Percentiles rank a stretch among this genome's conserved stretches.
Evolutionary conservation across 2,113 vertebrate species (phyloP).

Genomic region (Hiodon tergisus): DNA sequence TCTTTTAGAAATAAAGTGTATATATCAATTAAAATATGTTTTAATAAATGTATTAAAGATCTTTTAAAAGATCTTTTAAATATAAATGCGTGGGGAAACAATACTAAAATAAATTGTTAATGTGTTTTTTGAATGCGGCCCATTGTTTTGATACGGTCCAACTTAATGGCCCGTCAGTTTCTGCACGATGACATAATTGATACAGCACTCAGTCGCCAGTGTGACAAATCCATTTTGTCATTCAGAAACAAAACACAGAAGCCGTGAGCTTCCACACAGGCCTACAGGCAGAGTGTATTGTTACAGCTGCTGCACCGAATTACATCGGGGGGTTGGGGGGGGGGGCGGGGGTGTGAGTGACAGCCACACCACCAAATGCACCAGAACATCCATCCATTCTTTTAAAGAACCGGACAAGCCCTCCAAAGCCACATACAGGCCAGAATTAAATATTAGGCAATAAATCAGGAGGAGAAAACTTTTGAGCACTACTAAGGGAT

Average conservation of each 20-base stretch:
- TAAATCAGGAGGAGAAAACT: neutral
- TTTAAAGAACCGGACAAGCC: constrained; percentile 5
- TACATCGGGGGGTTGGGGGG: constrained; percentile 51
- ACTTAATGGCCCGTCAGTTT: constrained; percentile 42
- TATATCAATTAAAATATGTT: too few relatives aligned
- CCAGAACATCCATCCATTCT: constrained; percentile 34
- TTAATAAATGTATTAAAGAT: too few relatives aligned
- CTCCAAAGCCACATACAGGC: neutral
- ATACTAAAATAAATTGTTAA: too few relatives aligned
- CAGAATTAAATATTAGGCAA: neutral
- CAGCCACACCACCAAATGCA: constrained; percentile 35
- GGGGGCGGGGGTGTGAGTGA: constrained; percentile 30
- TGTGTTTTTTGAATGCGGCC: neutral
- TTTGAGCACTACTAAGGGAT: neutral
- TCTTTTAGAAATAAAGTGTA: too few relatives aligned
- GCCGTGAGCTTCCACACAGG: constrained; percentile 28
- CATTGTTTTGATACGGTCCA: neutral
- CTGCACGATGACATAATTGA: constrained; percentile 39
- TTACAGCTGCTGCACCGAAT: constrained; percentile 51
- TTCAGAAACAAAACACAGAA: constrained; percentile 37
- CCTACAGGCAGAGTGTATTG: constrained; percentile 44
- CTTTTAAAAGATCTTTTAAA: too few relatives aligned
- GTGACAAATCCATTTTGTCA: constrained; percentile 52
- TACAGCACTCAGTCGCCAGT: constrained; percentile 31
- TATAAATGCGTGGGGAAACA: too few relatives aligned